These are phyloP conservation scores for Ahaetulla prasina DNA, from an alignment of 2,113 vertebrate species.

Conservation along the genomic window DNA sequence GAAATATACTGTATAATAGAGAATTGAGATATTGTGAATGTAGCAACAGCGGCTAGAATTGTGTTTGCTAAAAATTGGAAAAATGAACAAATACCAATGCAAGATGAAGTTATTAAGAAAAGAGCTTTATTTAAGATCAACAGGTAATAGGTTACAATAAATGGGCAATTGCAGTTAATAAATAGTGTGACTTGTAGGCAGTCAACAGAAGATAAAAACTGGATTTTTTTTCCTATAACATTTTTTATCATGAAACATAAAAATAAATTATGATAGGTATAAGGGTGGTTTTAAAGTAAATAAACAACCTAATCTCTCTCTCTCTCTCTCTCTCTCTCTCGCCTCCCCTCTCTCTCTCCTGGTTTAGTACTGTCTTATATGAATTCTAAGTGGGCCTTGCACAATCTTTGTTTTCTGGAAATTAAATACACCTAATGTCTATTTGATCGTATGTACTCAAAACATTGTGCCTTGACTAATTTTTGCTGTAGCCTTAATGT, in stretches of 20 bases:
- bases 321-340: neutral
- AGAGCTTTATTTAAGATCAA: neutral
- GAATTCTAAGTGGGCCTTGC: neutral
- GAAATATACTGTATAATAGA: too few species aligned
- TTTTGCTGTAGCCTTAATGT: neutral
- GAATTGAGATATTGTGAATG: too few species aligned
- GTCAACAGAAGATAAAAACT: neutral
- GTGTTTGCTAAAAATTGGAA: too few species aligned
- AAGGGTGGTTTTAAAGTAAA: neutral
- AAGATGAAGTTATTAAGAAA: too few species aligned
- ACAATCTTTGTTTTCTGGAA: neutral
- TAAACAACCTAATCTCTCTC: neutral
- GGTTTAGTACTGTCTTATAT: neutral
- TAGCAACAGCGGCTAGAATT: too few species aligned
- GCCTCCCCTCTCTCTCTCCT: neutral
- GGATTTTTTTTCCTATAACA: neutral
- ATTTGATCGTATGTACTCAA: neutral
- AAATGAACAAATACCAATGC: too few species aligned
- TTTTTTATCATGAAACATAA: neutral
- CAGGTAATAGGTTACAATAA: slow-evolving; percentile 1
- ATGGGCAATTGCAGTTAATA: neutral
- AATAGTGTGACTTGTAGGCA: neutral
- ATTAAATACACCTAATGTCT: neutral
- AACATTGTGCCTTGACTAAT: neutral
- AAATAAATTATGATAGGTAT: neutral